These are phyloP conservation scores for Lycaon pictus DNA, from an alignment of 2,113 vertebrate genomes.

Conservation along the genomic window DNA sequence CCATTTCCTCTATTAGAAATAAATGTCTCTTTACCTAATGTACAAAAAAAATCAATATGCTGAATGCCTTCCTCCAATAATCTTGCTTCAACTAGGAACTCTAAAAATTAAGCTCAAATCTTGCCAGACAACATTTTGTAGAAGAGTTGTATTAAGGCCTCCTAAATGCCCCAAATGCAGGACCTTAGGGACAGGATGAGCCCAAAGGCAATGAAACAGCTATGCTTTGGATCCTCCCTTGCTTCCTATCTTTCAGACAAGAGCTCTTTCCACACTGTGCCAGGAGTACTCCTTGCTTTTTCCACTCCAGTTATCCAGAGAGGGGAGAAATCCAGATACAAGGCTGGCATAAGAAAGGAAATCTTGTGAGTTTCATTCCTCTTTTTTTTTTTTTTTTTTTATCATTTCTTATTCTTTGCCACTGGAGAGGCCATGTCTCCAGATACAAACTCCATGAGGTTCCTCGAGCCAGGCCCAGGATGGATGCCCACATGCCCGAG, in stretches of 20 bases:
- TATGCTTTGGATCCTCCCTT: neutral
- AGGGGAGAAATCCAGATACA: neutral
- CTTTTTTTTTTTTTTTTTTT: neutral
- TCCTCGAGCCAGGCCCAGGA: neutral
- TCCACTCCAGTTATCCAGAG: neutral
- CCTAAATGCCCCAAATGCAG: neutral
- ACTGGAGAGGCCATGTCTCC: neutral
- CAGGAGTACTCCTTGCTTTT: neutral
- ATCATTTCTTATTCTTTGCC: slow-evolving; percentile 10
- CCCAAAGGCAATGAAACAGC: neutral
- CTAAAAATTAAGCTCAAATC: slow-evolving; percentile 70
- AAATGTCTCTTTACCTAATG: slow-evolving; percentile 78
- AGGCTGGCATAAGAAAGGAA: neutral
- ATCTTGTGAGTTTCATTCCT: neutral
- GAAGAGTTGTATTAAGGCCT: neutral
- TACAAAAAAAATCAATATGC: slow-evolving; percentile 76
- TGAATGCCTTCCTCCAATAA: slow-evolving; percentile 68
- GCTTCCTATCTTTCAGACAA: neutral
- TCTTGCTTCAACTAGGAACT: slow-evolving; percentile 70
- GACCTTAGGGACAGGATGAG: neutral
- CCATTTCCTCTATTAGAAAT: slow-evolving; percentile 81
- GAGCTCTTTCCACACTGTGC: neutral
- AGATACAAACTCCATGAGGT: neutral
- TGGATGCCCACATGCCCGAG: no score
- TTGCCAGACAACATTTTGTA: slow-evolving; percentile 1